phyloP scores from a whole-genome alignment of 1,140 invertebrate genomes.

The Agrilus planipennis region DNA sequence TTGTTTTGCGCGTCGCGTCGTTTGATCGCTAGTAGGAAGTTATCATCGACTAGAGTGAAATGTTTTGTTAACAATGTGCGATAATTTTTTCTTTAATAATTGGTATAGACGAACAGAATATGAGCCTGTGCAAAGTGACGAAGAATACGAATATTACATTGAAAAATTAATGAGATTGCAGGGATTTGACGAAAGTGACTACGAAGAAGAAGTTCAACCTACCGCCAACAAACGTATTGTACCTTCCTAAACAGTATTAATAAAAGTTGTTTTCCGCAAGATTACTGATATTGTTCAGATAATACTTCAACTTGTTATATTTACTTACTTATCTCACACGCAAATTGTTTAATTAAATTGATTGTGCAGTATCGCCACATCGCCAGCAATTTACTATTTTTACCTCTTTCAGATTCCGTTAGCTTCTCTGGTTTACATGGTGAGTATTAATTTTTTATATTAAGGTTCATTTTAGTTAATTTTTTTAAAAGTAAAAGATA shows the following conservation, averaged over 20 bases:
- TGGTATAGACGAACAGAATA: too few relatives aligned
- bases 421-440: constrained; percentile 45
- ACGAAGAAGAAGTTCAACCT: constrained; percentile 34
- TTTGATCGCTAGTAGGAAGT: too few relatives aligned
- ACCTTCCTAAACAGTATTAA: too few relatives aligned
- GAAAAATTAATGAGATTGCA: not conserved
- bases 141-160: too few relatives aligned
- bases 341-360: constrained; percentile 6
- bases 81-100: too few relatives aligned
- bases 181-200: constrained; percentile 25
- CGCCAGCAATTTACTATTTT: not conserved
- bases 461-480: not conserved
- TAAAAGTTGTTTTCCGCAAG: not conserved
- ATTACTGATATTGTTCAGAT: constrained; percentile 9
- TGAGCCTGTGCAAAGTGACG: too few relatives aligned
- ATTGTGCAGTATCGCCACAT: not conserved
- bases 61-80: too few relatives aligned
- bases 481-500: not conserved
- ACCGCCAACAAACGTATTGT: constrained; percentile 32
- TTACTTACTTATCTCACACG: constrained; percentile 2
- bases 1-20: too few relatives aligned
- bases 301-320: constrained; percentile 8
- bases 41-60: too few relatives aligned
- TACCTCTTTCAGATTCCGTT: constrained; percentile 28
- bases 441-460: constrained; percentile 22